Percentiles rank a stretch among this genome's conserved stretches.
These are phyloP conservation scores for Pseudochromis fuscus DNA, from an alignment of 2,797 vertebrate genomes.

Conservation along the genomic window DNA sequence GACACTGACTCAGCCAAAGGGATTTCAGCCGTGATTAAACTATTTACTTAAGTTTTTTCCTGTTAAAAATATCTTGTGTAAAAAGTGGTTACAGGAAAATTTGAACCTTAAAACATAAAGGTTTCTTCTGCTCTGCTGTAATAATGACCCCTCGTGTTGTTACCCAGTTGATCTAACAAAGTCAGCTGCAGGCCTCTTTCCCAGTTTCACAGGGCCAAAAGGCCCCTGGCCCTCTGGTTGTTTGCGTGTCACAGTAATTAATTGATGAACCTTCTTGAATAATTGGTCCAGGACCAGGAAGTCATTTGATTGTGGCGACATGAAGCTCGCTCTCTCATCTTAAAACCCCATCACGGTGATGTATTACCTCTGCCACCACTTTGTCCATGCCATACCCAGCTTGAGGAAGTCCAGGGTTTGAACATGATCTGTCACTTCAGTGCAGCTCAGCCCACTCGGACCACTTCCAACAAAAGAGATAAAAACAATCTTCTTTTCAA, in stretches of 20 bases:
- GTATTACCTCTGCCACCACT: constrained; percentile 33
- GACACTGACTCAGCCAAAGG: too few species aligned
- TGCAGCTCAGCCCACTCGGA: neutral
- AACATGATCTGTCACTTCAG: constrained; percentile 26
- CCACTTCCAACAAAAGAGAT: constrained; percentile 47
- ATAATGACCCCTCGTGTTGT: constrained; percentile 19
- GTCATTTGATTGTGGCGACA: constrained; percentile 65
- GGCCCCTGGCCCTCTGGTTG: constrained; percentile 53
- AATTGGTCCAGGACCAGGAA: constrained; percentile 67
- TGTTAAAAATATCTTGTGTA: too few species aligned
- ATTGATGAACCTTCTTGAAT: constrained; percentile 78
- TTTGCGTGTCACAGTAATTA: constrained; percentile 74
- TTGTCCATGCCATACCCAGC: constrained; percentile 41
- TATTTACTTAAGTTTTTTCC: too few species aligned
- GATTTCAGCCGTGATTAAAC: too few species aligned
- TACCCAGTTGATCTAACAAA: constrained; percentile 53
- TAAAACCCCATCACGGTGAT: constrained; percentile 46
- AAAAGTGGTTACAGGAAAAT: neutral
- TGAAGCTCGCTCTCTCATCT: constrained; percentile 52
- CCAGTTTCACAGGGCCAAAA: constrained; percentile 55
- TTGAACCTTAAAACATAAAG: neutral
- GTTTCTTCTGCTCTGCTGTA: constrained; percentile 15
- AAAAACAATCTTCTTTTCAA: constrained; percentile 64
- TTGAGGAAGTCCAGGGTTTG: constrained; percentile 6
- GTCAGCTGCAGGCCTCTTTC: constrained; percentile 32